Conservation (phyloP, 2,113 vertebrate species). For the Tragulus kanchil region DNA sequence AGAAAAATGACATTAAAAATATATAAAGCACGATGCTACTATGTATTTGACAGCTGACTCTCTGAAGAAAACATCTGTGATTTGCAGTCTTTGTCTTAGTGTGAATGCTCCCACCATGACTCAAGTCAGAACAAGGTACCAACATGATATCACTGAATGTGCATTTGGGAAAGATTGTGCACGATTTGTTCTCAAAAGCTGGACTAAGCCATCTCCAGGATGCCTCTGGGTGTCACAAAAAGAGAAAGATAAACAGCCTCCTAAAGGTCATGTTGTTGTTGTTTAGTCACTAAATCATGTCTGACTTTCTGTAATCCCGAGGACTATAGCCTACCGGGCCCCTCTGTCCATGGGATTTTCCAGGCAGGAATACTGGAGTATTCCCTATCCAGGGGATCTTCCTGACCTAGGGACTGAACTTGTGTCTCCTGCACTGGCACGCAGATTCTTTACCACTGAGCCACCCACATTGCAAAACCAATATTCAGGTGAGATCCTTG, state of each 20-base stretch:
- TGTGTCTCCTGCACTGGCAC: background rate
- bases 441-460: background rate
- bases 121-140: background rate
- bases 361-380: background rate
- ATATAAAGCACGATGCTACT: background rate
- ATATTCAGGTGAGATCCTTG: background rate
- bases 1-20: constrained; percentile 29
- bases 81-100: background rate
- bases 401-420: background rate
- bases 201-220: background rate
- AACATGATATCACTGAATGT: accelerated
- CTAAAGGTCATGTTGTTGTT: background rate
- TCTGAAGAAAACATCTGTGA: background rate
- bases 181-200: background rate
- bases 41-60: background rate
- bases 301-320: background rate
- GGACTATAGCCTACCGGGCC: background rate
- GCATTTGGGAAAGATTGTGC: background rate
- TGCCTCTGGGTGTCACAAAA: background rate
- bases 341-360: background rate
- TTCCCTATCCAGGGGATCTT: background rate
- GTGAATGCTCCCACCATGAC: background rate
- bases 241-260: background rate
- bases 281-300: accelerated
- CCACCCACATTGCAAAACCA: background rate